Evolutionary conservation across 2,113 vertebrate species (phyloP).

Genomic region (Phaetusa simplex): DNA sequence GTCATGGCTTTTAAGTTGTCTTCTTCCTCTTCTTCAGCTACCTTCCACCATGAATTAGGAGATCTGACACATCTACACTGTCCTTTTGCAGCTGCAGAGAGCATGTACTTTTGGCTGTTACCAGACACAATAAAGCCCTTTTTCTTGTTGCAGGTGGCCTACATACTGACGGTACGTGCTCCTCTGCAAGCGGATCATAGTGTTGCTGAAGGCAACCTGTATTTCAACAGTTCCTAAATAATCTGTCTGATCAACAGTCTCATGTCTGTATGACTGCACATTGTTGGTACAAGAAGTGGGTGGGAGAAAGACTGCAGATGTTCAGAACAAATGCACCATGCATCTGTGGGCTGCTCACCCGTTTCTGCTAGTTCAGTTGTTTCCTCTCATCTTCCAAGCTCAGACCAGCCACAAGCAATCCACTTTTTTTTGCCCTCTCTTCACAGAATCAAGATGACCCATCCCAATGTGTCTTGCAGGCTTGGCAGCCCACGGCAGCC

Average conservation of each 20-base stretch:
- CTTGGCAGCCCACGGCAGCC: not conserved
- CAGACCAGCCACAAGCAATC: not conserved
- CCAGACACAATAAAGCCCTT: not conserved
- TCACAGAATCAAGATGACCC: not conserved
- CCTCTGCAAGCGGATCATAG: not conserved
- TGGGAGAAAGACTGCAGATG: not conserved
- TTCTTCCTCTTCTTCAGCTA: not conserved
- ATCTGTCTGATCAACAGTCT: not conserved
- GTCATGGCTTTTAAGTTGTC: not conserved
- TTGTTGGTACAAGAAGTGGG: not conserved
- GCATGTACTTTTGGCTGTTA: not conserved
- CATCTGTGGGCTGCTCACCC: not conserved
- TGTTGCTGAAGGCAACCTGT: not conserved
- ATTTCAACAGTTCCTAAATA: not conserved
- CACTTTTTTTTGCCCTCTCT: not conserved
- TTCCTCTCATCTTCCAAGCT: not conserved
- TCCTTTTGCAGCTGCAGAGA: not conserved
- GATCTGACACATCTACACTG: not conserved
- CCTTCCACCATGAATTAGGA: not conserved
- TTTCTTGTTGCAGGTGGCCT: conserved; percentile 36
- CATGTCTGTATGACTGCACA: not conserved
- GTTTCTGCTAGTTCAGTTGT: not conserved
- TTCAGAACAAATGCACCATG: not conserved
- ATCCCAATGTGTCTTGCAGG: not conserved
- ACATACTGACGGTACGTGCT: not conserved